Percentiles rank a stretch among this genome's conserved stretches.
phyloP scores from a whole-genome alignment of 1,140 invertebrate genomes.

The Drosophila albomicans region DNA sequence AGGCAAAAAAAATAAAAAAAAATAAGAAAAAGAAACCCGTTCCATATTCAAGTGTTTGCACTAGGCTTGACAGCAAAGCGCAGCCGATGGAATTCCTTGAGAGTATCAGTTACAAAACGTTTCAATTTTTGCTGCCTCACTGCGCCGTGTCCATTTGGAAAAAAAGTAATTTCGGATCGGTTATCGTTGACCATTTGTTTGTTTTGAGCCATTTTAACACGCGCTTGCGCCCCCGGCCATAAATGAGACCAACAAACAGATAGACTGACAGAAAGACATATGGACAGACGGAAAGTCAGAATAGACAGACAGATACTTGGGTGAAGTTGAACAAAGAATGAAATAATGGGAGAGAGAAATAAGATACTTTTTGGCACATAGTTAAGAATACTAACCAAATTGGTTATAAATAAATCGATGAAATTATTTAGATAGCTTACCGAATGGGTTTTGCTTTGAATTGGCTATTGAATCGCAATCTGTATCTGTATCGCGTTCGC shows the following conservation, averaged over 20 bases:
- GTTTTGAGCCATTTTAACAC: slow-evolving; percentile 75
- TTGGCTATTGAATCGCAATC: slow-evolving; percentile 18
- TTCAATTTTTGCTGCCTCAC: slow-evolving; percentile 76
- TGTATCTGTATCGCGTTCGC: slow-evolving; percentile 17
- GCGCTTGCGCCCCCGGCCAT: slow-evolving; percentile 57
- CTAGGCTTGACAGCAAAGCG: slow-evolving; percentile 53
- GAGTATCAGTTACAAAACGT: slow-evolving; percentile 78
- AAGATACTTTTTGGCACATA: slow-evolving; percentile 68
- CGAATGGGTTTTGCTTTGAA: not conserved
- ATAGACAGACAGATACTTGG: slow-evolving; percentile 10
- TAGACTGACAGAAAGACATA: slow-evolving; percentile 7
- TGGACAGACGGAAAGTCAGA: not conserved
- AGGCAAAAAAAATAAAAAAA: not conserved
- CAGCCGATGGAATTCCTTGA: slow-evolving; percentile 56
- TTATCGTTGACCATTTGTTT: slow-evolving; percentile 71
- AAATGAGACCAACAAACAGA: slow-evolving; percentile 37
- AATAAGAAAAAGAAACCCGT: slow-evolving; percentile 32
- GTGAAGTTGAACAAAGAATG: slow-evolving; percentile 10
- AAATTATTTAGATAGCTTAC: slow-evolving; percentile 61
- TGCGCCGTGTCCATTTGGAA: slow-evolving; percentile 51
- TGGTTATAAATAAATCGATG: slow-evolving; percentile 65
- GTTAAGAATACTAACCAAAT: slow-evolving; percentile 61
- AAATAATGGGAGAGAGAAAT: slow-evolving; percentile 56
- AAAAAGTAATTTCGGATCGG: slow-evolving; percentile 63
- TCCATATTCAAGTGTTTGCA: slow-evolving; percentile 55